Percentiles rank a stretch among this genome's conserved stretches.
Conservation (phyloP, 1,140 invertebrate genomes). For the Danaus melanippus region DNA sequence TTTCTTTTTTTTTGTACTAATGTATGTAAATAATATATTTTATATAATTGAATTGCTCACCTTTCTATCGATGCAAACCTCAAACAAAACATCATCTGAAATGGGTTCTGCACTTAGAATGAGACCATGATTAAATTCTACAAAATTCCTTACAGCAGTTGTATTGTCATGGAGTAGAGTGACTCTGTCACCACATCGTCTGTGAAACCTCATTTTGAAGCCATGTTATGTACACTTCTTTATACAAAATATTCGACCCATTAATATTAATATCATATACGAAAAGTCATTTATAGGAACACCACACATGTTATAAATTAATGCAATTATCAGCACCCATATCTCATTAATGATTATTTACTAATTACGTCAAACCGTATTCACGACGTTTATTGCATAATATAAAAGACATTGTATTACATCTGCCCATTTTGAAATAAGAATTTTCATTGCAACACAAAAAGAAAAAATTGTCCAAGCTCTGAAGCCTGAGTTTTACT, state of each 20-base stretch:
- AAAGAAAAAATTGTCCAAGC: too few species aligned
- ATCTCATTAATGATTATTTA: conserved; percentile 2
- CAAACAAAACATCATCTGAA: conserved; percentile 87
- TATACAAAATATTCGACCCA: conserved; percentile 3
- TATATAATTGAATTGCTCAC: conserved; percentile 63
- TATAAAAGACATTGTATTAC: too few species aligned
- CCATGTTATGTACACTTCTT: neutral
- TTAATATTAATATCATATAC: conserved; percentile 3
- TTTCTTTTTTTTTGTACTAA: neutral
- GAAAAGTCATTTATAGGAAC: conserved; percentile 5
- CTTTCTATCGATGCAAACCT: conserved; percentile 91
- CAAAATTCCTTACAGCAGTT: conserved; percentile 84
- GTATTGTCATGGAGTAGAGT: conserved; percentile 85
- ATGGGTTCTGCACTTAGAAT: conserved; percentile 88
- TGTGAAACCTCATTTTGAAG: conserved; percentile 81
- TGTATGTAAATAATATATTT: neutral
- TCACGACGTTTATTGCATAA: too few species aligned
- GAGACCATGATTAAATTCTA: conserved; percentile 80
- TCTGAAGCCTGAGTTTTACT: too few species aligned
- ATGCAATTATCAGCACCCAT: conserved; percentile 17
- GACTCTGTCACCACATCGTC: conserved; percentile 84
- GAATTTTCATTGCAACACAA: too few species aligned
- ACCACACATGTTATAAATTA: conserved; percentile 2
- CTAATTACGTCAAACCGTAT: too few species aligned
- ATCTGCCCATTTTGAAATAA: too few species aligned